These are phyloP conservation scores for Drosophila prolongata DNA, from an alignment of 2,888 invertebrate species.

Conservation along the genomic window DNA sequence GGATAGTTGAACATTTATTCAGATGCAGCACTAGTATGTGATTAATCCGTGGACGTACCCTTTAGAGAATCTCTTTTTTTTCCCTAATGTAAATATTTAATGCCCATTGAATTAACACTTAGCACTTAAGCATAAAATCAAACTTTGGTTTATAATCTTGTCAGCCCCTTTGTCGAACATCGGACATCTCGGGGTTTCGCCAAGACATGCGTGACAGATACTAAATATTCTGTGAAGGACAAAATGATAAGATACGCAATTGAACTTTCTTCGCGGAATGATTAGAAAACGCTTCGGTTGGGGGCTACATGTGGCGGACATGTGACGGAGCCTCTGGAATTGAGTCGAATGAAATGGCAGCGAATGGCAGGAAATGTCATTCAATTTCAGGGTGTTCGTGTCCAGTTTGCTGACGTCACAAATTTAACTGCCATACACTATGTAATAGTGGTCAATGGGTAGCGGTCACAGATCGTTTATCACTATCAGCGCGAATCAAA, in stretches of 20 bases:
- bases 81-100: too few species aligned
- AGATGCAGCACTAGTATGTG: too few species aligned
- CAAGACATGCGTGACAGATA: conserved; percentile 36
- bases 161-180: conserved; percentile 36
- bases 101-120: too few species aligned
- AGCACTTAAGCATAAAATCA: not conserved
- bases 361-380: conserved; percentile 17
- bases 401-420: conserved; percentile 12
- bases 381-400: conserved; percentile 25
- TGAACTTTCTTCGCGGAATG: conserved; percentile 65
- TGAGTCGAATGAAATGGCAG: conserved; percentile 19
- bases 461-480: conserved; percentile 53
- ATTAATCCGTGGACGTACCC: too few species aligned
- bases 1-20: too few species aligned
- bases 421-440: not conserved
- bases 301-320: conserved; percentile 51
- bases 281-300: conserved; percentile 48
- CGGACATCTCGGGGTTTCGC: conserved; percentile 19
- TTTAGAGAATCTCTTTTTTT: too few species aligned
- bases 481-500: conserved; percentile 48
- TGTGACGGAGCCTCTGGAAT: conserved; percentile 49
- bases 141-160: conserved; percentile 13
- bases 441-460: conserved; percentile 25
- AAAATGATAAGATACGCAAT: conserved; percentile 74
- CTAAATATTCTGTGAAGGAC: conserved; percentile 60